Evolutionary conservation across 2,113 vertebrate genomes (phyloP).

Genomic region (Pristiophorus japonicus): DNA sequence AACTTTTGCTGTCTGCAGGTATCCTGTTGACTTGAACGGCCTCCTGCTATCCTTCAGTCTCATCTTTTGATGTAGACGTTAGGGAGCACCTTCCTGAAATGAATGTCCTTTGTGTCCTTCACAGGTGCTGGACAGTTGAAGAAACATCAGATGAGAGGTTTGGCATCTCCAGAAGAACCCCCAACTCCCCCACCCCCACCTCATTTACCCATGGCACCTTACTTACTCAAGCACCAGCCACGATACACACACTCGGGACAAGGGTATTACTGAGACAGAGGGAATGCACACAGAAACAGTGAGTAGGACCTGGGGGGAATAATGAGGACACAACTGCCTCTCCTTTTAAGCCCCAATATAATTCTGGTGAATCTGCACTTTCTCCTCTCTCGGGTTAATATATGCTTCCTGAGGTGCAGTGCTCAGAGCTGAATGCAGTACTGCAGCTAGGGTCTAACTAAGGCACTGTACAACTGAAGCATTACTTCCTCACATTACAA

Average conservation of each 20-base stretch:
- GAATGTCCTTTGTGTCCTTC: too few relatives aligned
- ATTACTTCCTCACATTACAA: not conserved
- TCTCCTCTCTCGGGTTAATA: not conserved
- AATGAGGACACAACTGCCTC: not conserved
- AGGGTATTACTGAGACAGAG: not conserved
- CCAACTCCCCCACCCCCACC: too few relatives aligned
- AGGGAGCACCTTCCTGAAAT: too few relatives aligned
- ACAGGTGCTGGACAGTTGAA: too few relatives aligned
- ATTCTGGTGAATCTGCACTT: not conserved
- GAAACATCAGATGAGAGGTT: too few relatives aligned
- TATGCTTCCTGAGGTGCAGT: not conserved
- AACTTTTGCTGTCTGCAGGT: too few relatives aligned
- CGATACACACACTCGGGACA: not conserved
- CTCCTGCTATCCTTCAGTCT: too few relatives aligned
- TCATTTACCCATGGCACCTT: not conserved
- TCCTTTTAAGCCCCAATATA: not conserved
- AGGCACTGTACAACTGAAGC: not conserved
- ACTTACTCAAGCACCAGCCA: not conserved
- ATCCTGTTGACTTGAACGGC: too few relatives aligned
- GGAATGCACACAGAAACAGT: not conserved
- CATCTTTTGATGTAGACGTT: too few relatives aligned
- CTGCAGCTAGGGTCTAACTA: not conserved
- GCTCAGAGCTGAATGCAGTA: not conserved
- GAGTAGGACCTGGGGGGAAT: not conserved
- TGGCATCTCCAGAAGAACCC: too few relatives aligned